A percentile compares a stretch with the other conserved stretches of the same genome.
Conservation (phyloP, 2,113 vertebrate genomes). For the Forbesichthys papilliferus region DNA sequence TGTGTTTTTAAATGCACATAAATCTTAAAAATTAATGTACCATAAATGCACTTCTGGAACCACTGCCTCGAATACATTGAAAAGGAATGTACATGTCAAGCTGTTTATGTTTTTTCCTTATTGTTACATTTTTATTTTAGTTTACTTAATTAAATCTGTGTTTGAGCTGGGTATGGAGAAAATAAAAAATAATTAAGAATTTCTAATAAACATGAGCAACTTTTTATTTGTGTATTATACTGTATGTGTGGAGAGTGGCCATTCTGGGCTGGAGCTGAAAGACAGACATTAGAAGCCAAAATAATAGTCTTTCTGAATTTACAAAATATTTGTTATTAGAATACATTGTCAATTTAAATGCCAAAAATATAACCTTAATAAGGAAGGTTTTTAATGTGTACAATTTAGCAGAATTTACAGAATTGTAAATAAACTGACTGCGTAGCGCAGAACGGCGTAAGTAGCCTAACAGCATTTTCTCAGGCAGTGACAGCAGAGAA, state of each 20-base stretch:
- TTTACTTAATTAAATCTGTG: conserved; percentile 66
- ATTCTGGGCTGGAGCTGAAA: too few relatives aligned
- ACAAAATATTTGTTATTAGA: too few relatives aligned
- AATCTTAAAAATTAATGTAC: conserved; percentile 33
- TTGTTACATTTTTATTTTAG: conserved; percentile 35
- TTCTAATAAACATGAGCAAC: conserved; percentile 71
- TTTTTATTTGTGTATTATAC: conserved; percentile 48
- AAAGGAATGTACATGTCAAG: conserved; percentile 70
- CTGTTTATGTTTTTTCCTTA: conserved; percentile 45
- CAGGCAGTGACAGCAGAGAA: too few relatives aligned
- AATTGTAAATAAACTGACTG: too few relatives aligned
- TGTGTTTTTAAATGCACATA: conserved; percentile 27
- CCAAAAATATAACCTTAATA: too few relatives aligned
- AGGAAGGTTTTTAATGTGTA: too few relatives aligned
- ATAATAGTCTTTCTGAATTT: background rate
- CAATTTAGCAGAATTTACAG: too few relatives aligned
- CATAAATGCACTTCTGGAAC: conserved; percentile 67
- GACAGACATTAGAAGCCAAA: background rate
- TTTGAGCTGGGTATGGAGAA: conserved; percentile 53
- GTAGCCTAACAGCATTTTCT: too few relatives aligned
- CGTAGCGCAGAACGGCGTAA: too few relatives aligned
- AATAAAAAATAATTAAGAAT: conserved; percentile 73
- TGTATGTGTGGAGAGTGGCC: too few relatives aligned
- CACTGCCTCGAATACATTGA: conserved; percentile 51
- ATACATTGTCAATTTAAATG: too few relatives aligned